phyloP scores from a whole-genome alignment of 2,888 invertebrate genomes.

The Sipha maydis region DNA sequence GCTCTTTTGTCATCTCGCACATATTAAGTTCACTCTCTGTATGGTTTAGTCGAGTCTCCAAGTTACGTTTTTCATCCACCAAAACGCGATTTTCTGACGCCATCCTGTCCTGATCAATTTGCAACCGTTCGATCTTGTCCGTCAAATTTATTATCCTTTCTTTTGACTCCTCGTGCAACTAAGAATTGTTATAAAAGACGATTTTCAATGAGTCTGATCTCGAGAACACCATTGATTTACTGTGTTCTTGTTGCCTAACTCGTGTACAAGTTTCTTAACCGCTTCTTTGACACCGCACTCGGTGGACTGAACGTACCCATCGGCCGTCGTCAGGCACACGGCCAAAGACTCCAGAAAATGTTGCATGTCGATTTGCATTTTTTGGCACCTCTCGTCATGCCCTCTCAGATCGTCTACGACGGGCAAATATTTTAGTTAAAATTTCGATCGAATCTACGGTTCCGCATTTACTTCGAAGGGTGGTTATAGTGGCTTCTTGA shows the following conservation, averaged over 20 bases:
- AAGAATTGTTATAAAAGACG: constrained; percentile 39
- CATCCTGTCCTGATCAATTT: constrained; percentile 71
- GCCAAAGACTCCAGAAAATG: constrained; percentile 79
- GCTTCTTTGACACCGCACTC: constrained; percentile 83
- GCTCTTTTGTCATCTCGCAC: constrained; percentile 78
- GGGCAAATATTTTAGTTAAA: constrained; percentile 1
- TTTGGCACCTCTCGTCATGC: constrained; percentile 77
- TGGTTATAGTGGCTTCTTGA: constrained; percentile 76
- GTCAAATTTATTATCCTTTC: constrained; percentile 52
- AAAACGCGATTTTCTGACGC: constrained; percentile 74
- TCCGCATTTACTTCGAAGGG: constrained; percentile 73
- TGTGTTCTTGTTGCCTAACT: constrained; percentile 47
- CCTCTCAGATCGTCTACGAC: constrained; percentile 75
- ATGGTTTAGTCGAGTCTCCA: constrained; percentile 81
- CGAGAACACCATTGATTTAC: constrained; percentile 36
- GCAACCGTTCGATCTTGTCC: constrained; percentile 48
- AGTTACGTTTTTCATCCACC: constrained; percentile 80
- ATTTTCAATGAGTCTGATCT: constrained; percentile 21
- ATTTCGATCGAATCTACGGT: not conserved
- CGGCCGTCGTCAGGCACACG: constrained; percentile 67
- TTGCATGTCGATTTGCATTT: constrained; percentile 76
- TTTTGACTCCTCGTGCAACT: constrained; percentile 50
- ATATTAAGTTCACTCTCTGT: constrained; percentile 82
- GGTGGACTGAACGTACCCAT: constrained; percentile 67
- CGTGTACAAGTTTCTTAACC: constrained; percentile 76